Percentiles rank a stretch among this genome's conserved stretches.
Evolutionary conservation across 1,140 invertebrate genomes (phyloP).

Genomic region (Leptinotarsa lineolata): DNA sequence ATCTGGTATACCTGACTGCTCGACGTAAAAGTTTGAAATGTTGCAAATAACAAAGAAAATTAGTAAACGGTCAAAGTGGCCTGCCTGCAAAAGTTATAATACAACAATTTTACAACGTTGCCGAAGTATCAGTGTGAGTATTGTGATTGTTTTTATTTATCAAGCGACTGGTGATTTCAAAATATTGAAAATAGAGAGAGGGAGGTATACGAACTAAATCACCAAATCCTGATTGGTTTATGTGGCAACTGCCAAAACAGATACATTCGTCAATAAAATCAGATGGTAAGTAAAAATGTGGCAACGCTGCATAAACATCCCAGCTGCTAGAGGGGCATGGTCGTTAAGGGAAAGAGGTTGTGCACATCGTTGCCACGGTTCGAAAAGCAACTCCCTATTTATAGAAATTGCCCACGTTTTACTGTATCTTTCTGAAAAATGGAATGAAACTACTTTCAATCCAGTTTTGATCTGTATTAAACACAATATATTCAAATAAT

Average conservation of each 20-base stretch:
- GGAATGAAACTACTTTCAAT: too few species aligned
- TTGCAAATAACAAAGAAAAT: conserved; percentile 1
- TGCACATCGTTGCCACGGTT: conserved; percentile 2
- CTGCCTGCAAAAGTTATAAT: background rate
- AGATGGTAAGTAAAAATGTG: background rate
- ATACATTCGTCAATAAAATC: conserved; percentile 37
- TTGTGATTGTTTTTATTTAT: too few species aligned
- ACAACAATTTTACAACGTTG: too few species aligned
- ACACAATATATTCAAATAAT: too few species aligned
- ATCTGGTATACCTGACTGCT: too few species aligned
- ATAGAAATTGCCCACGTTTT: background rate
- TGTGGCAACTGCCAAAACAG: conserved; percentile 32
- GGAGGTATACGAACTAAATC: conserved; percentile 16
- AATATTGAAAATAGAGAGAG: background rate
- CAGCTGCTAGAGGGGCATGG: background rate
- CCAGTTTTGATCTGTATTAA: too few species aligned
- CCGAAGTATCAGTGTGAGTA: too few species aligned
- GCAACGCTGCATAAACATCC: background rate
- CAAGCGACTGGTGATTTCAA: background rate
- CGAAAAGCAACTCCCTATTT: conserved; percentile 21
- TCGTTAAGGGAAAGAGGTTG: background rate
- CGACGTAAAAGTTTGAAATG: background rate
- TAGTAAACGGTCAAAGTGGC: background rate
- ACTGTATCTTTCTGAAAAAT: too few species aligned
- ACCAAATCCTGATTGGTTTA: conserved; percentile 29